phyloP scores from a whole-genome alignment of 2,888 invertebrate genomes.

The Heliconius aoede region DNA sequence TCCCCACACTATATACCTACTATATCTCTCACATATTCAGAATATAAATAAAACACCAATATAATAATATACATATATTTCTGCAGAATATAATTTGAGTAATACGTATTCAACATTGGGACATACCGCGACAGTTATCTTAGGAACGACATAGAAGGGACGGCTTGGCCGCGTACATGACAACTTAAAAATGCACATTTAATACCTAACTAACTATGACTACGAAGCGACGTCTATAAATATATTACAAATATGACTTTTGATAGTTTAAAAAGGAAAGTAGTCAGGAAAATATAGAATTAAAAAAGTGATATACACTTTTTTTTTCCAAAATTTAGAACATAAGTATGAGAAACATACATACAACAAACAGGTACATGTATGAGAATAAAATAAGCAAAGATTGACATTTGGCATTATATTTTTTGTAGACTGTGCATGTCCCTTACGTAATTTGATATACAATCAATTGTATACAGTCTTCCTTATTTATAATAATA shows the following conservation, averaged over 20 bases:
- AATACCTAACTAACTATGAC: conserved; percentile 1
- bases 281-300: background rate
- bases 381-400: background rate
- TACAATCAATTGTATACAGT: background rate
- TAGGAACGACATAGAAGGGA: conserved; percentile 15
- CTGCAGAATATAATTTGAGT: conserved; percentile 13
- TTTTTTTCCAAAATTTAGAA: background rate
- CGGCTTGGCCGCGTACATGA: conserved; percentile 11
- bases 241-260: background rate
- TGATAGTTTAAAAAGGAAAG: background rate
- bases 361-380: too few species aligned
- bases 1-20: too few species aligned
- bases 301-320: background rate
- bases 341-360: too few species aligned
- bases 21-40: too few species aligned
- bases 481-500: background rate
- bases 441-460: background rate
- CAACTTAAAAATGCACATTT: background rate
- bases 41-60: conserved; percentile 4
- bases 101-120: conserved; percentile 25
- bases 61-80: conserved; percentile 22
- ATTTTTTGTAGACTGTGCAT: background rate
- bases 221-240: background rate
- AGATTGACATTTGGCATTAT: background rate
- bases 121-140: conserved; percentile 20